Conservation (phyloP, 2,113 vertebrate genomes). For the Albula glossodonta region DNA sequence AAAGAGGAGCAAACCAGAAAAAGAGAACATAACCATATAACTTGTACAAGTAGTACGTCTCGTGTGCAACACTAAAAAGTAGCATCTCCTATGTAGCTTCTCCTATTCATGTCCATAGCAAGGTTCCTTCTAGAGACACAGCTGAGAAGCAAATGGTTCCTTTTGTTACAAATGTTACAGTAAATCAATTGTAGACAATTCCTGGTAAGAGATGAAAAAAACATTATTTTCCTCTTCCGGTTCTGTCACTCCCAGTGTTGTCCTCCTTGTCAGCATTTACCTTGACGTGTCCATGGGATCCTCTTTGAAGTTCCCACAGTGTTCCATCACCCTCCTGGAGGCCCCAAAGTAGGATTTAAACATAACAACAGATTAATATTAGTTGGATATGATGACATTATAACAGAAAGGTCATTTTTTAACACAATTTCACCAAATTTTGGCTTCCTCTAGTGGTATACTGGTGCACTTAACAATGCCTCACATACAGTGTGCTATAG, state of each 20-base stretch:
- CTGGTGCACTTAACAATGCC: too few species aligned
- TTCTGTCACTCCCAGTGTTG: slow-evolving; percentile 8
- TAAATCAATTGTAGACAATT: background rate
- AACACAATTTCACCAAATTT: too few species aligned
- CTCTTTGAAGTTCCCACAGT: slow-evolving; percentile 93
- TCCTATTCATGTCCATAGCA: slow-evolving; percentile 44
- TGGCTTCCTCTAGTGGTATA: too few species aligned
- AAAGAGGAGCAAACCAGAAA: slow-evolving; percentile 36
- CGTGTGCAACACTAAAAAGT: background rate
- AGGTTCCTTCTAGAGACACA: slow-evolving; percentile 70
- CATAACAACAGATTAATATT: background rate
- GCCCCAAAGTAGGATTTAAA: slow-evolving; percentile 23
- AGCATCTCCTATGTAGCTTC: background rate
- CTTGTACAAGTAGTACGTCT: background rate
- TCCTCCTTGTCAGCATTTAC: slow-evolving; percentile 66
- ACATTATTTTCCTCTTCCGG: background rate
- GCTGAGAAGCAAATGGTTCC: background rate
- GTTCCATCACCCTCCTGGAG: slow-evolving; percentile 91
- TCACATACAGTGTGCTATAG: too few species aligned
- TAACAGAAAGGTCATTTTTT: too few species aligned
- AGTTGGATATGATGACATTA: too few species aligned
- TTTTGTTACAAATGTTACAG: background rate
- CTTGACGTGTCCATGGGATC: slow-evolving; percentile 95
- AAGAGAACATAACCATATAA: background rate
- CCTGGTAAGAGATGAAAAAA: background rate